Conservation (phyloP, 2,113 vertebrate genomes). For the Corapipo altera region DNA sequence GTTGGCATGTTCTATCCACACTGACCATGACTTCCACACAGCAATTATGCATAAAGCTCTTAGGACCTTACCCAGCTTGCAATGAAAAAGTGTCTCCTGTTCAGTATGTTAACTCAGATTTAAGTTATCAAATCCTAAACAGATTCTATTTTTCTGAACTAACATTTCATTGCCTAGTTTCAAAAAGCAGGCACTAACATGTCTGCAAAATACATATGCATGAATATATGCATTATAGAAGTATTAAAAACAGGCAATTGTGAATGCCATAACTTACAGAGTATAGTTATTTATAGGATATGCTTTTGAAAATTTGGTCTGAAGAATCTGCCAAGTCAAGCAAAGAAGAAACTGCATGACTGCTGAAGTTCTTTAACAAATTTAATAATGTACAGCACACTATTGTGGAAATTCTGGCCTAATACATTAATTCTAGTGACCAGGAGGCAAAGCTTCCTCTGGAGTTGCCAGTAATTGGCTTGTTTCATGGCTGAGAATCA, state of each 20-base stretch:
- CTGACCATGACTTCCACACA: conserved; percentile 20
- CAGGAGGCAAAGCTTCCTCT: background rate
- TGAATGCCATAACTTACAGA: background rate
- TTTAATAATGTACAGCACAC: background rate
- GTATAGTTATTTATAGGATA: background rate
- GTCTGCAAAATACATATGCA: background rate
- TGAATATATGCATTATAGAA: background rate
- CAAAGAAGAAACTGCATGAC: background rate
- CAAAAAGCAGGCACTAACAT: background rate
- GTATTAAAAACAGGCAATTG: background rate
- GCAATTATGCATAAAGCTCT: conserved; percentile 8
- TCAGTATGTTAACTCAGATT: background rate
- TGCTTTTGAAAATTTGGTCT: background rate
- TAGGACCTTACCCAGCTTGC: background rate
- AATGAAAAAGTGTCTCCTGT: background rate
- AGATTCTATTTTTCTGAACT: background rate
- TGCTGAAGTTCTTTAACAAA: background rate
- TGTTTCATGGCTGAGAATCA: background rate
- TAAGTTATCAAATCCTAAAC: conserved; percentile 2
- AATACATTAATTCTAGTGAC: background rate
- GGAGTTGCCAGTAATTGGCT: background rate
- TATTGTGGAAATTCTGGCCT: background rate
- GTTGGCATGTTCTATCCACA: conserved; percentile 28
- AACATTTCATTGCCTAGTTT: background rate
- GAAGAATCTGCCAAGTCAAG: background rate